phyloP scores from a whole-genome alignment of 2,113 vertebrate species.

The Isichthys henryi region DNA sequence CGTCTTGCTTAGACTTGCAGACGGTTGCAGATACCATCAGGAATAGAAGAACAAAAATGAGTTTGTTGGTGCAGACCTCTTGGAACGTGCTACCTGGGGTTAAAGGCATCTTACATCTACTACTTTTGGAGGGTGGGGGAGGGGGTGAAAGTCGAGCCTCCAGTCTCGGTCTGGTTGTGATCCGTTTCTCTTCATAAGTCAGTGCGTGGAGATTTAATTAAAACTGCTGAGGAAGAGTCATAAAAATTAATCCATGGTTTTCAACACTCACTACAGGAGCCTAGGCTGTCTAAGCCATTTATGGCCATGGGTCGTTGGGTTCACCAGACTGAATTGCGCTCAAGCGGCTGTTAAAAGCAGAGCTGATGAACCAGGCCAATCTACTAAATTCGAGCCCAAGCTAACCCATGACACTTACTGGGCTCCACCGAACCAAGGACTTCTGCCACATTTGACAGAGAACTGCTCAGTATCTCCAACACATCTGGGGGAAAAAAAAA shows the following conservation, averaged over 20 bases:
- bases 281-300: background rate
- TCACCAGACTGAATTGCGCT: background rate
- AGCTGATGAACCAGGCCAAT: background rate
- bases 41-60: background rate
- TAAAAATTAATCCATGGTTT: background rate
- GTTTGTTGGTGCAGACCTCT: background rate
- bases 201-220: background rate
- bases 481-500: background rate
- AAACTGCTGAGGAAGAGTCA: background rate
- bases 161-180: background rate
- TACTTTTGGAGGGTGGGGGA: background rate
- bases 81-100: background rate
- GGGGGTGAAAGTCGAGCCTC: background rate
- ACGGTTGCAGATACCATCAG: background rate
- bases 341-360: background rate
- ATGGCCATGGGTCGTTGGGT: background rate
- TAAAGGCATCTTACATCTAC: background rate
- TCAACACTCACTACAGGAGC: background rate
- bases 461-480: background rate
- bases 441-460: background rate
- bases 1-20: slow-evolving; percentile 8
- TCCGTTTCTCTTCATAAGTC: background rate
- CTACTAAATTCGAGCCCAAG: no score
- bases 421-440: background rate
- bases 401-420: background rate